phyloP scores from a whole-genome alignment of 2,113 vertebrate genomes.

The Tachycineta bicolor region DNA sequence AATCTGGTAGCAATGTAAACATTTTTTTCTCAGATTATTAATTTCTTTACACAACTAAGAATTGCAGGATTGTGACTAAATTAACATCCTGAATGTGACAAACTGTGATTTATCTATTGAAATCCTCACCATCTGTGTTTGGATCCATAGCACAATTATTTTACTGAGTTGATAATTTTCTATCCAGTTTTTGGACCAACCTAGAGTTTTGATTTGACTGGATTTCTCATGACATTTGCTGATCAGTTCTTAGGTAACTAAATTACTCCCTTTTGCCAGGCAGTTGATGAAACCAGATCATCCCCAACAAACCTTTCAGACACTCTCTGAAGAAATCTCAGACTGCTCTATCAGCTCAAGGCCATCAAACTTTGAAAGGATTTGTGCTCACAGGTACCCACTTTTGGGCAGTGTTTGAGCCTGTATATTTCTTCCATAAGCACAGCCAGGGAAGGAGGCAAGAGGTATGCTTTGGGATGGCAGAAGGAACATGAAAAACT shows the following conservation, averaged over 20 bases:
- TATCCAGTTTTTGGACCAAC: background rate
- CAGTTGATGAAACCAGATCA: background rate
- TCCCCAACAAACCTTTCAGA: background rate
- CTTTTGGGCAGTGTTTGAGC: background rate
- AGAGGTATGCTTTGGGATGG: background rate
- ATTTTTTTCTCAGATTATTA: background rate
- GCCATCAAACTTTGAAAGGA: background rate
- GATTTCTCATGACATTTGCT: background rate
- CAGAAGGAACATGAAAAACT: background rate
- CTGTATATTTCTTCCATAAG: background rate
- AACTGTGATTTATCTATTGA: background rate
- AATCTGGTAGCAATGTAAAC: background rate
- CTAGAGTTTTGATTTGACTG: background rate
- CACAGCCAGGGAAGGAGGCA: background rate
- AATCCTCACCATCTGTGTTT: background rate
- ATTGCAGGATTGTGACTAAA: background rate
- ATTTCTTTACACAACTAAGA: background rate
- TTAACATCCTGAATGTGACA: background rate
- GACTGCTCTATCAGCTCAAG: background rate
- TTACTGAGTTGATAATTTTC: background rate
- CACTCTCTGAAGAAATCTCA: background rate
- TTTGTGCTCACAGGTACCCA: background rate
- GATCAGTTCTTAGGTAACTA: background rate
- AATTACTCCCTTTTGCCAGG: background rate
- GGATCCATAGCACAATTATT: background rate